phyloP scores from a whole-genome alignment of 2,113 vertebrate genomes.

The Proterorhinus semilunaris region DNA sequence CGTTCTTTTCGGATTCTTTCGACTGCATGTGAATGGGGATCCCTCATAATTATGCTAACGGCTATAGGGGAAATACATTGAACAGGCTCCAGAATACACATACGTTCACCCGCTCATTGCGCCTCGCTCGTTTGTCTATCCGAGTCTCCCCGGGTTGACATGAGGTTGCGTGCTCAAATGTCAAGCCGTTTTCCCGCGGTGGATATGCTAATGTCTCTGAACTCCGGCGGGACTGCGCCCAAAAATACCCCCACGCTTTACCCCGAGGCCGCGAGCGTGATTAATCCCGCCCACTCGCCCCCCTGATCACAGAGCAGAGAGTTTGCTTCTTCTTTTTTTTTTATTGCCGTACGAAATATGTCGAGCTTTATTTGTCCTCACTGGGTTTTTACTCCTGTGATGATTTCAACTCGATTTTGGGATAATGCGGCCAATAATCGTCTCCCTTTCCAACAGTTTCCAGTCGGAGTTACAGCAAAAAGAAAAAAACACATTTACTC shows the following conservation, averaged over 20 bases:
- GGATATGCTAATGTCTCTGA: slow-evolving; percentile 34
- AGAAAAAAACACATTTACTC: too few relatives aligned
- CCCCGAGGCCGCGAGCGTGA: slow-evolving; percentile 38
- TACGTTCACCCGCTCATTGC: too few relatives aligned
- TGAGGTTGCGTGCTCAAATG: slow-evolving; percentile 17
- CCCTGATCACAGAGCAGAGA: neutral
- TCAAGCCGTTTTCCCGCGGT: slow-evolving; percentile 30
- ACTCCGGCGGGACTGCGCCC: slow-evolving; percentile 36
- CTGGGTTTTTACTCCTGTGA: neutral
- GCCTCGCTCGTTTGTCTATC: too few relatives aligned
- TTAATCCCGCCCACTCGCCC: slow-evolving; percentile 39
- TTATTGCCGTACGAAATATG: neutral
- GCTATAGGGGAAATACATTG: too few relatives aligned
- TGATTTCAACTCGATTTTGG: too few relatives aligned
- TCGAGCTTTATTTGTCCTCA: neutral
- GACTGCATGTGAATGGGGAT: too few relatives aligned
- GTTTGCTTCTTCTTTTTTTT: neutral
- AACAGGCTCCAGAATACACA: too few relatives aligned
- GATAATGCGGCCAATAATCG: too few relatives aligned
- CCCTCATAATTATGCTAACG: too few relatives aligned
- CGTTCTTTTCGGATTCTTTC: too few relatives aligned
- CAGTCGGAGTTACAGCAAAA: neutral
- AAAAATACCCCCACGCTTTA: slow-evolving; percentile 53
- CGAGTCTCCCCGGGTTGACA: too few relatives aligned
- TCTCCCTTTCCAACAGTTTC: too few relatives aligned